Evolutionary conservation across 2,113 vertebrate genomes (phyloP), one percentile per base, ranked within the genome.

Genomic region (Onychorhynchus coronatus): DNA sequence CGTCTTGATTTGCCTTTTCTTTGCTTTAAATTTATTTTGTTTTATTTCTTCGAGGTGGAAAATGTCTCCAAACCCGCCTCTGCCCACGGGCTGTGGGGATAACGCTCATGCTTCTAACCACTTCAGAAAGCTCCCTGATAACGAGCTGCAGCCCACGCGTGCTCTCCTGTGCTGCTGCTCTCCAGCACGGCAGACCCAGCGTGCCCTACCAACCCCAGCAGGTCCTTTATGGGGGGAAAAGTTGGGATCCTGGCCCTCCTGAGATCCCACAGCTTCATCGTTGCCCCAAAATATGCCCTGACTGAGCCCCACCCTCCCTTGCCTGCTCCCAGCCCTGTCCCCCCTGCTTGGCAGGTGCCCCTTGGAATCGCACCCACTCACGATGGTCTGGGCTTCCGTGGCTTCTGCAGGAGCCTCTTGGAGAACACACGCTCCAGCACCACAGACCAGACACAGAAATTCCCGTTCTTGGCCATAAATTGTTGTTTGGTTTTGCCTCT

Each of bases 381-480:
- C 5, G 28, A 7, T 35, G 6, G 17, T 4, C 35, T 37, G 24
- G 3, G 19, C 68, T 41, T 46, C 67, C 47, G 46, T 67, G 86
- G 68, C 44, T 88, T 11, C 75, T 67, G 30, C 49, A 55, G 62
- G 73, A 61, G 63, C 31, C 78, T 55, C 31, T 41, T 20, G 66
- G 50, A 16, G 47, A 21, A n/a, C 3, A 1, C 52, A 35, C 2
- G 0, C 46, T 9, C 12, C 1, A 7, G 52, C 83, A 56, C 61
- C 89, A 89, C 94, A 85, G 88, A 46, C 62, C 94, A 96, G 88
- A 90, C 93, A 61, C 85, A 56, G 81, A 76, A 94, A 79, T 90
- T 62, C 88, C 23, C 5, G 1, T 42, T 37, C 61, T 79, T 41
- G 56, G 90, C 91, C 90, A 31, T 41, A 23, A 91, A n/a, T 65